Evolutionary conservation across 1,140 invertebrate genomes (phyloP).

Genomic region (Drosophila truncata): DNA sequence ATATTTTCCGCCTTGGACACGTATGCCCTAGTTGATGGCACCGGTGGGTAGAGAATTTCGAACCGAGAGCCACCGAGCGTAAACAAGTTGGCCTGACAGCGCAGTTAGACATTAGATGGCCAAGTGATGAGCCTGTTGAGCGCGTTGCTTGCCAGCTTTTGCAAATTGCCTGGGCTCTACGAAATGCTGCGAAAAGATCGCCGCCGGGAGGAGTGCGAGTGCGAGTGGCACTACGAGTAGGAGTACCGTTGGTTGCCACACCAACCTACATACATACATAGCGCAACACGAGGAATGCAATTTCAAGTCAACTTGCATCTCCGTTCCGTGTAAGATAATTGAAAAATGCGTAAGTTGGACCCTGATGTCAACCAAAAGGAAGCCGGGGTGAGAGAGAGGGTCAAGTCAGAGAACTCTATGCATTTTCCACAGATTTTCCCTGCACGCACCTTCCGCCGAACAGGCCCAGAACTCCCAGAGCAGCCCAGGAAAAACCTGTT

Average conservation of each 20-base stretch:
- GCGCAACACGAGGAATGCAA: constrained; percentile 58
- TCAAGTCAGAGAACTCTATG: constrained; percentile 57
- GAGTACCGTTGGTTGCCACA: constrained; percentile 79
- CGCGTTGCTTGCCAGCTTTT: constrained; percentile 61
- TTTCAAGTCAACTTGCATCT: constrained; percentile 20
- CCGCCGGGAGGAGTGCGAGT: constrained; percentile 24
- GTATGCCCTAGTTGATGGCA: constrained; percentile 20
- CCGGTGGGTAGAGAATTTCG: constrained; percentile 1
- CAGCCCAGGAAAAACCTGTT: constrained; percentile 63
- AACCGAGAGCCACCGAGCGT: constrained; percentile 55
- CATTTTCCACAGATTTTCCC: constrained; percentile 76
- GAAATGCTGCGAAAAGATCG: constrained; percentile 39
- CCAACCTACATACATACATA: constrained; percentile 74
- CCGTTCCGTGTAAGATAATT: constrained; percentile 57
- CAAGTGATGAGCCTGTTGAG: constrained; percentile 74
- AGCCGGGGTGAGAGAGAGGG: constrained; percentile 39
- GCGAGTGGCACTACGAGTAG: constrained; percentile 3
- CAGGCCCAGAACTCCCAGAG: constrained; percentile 5
- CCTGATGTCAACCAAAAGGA: constrained; percentile 61
- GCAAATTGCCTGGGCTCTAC: constrained; percentile 63
- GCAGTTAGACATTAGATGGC: constrained; percentile 78
- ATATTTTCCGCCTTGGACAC: not conserved
- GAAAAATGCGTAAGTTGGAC: constrained; percentile 59
- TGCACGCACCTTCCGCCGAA: constrained; percentile 50
- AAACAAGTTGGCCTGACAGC: constrained; percentile 79